phyloP scores from a whole-genome alignment of 2,888 invertebrate genomes.

The Enchytraeus crypticus region DNA sequence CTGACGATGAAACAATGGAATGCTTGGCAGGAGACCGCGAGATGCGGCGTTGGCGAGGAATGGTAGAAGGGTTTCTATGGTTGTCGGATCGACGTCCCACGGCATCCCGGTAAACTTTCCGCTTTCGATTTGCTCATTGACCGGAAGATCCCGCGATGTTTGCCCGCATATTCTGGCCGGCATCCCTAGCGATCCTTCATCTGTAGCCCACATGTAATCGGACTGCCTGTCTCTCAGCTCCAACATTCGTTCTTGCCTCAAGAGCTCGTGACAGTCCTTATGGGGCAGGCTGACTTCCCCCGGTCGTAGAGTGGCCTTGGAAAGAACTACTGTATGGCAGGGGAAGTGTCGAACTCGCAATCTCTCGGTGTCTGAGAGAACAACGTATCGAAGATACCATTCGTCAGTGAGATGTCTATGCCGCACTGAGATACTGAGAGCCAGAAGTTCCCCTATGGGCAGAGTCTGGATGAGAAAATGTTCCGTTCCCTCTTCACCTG shows the following conservation, averaged over 20 bases:
- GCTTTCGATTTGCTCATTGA: slow-evolving; percentile 22
- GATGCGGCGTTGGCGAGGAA: slow-evolving; percentile 14
- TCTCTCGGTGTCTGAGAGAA: slow-evolving; percentile 16
- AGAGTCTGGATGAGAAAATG: slow-evolving; percentile 20
- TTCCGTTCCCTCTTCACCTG: slow-evolving; percentile 12
- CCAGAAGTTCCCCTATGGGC: slow-evolving; percentile 24
- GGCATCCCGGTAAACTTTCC: slow-evolving; percentile 23
- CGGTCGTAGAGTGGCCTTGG: slow-evolving; percentile 25
- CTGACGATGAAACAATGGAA: slow-evolving; percentile 16
- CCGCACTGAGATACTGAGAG: slow-evolving; percentile 22
- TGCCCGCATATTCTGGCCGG: slow-evolving; percentile 14
- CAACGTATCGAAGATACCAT: slow-evolving; percentile 25
- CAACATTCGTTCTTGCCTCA: slow-evolving; percentile 25
- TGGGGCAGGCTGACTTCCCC: slow-evolving; percentile 27
- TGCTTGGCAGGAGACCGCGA: slow-evolving; percentile 15
- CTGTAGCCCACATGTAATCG: slow-evolving; percentile 21
- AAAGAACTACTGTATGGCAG: slow-evolving; percentile 23
- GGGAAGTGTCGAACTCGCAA: slow-evolving; percentile 22
- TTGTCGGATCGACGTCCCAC: slow-evolving; percentile 24
- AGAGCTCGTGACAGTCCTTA: slow-evolving; percentile 24
- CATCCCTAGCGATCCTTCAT: slow-evolving; percentile 7
- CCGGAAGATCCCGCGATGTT: slow-evolving; percentile 21
- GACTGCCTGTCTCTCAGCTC: slow-evolving; percentile 24
- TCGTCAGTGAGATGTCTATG: slow-evolving; percentile 27
- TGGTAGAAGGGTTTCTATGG: slow-evolving; percentile 15